phyloP scores from a whole-genome alignment of 2,888 invertebrate genomes.

The Hymenopus coronatus region DNA sequence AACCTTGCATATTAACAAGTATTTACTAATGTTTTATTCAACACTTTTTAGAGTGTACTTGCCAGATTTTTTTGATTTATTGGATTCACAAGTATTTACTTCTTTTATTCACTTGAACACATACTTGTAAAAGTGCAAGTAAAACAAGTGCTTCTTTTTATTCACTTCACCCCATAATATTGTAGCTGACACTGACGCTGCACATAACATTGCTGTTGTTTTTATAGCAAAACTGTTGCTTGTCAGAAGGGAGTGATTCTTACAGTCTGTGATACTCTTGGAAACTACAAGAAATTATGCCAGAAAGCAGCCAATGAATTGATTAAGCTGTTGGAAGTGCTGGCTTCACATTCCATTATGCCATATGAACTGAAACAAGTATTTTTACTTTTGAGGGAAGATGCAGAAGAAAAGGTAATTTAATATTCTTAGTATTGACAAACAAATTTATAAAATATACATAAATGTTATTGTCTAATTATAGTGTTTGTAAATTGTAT shows the following conservation, averaged over 20 bases:
- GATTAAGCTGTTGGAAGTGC: slow-evolving; percentile 54
- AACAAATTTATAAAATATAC: not conserved
- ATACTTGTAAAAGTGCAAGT: no score
- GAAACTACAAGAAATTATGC: slow-evolving; percentile 46
- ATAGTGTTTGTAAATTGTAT: no score
- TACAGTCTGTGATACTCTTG: slow-evolving; percentile 49
- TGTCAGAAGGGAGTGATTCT: slow-evolving; percentile 53
- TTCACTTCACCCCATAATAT: no score
- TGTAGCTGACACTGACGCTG: no score
- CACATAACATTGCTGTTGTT: not conserved
- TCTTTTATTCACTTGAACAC: no score
- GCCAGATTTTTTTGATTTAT: no score
- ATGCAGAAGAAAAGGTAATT: slow-evolving; percentile 44
- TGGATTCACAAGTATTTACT: no score
- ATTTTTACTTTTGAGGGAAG: slow-evolving; percentile 48
- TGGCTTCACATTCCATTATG: slow-evolving; percentile 56
- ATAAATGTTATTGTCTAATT: no score
- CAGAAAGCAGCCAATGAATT: slow-evolving; percentile 51
- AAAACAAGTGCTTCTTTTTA: no score
- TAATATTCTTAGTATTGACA: not conserved
- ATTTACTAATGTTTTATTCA: no score
- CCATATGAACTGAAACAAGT: slow-evolving; percentile 57
- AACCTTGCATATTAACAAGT: no score
- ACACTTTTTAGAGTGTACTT: no score
- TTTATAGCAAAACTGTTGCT: slow-evolving; percentile 53